These are phyloP conservation scores for Phalera bucephala DNA, from an alignment of 2,888 invertebrate genomes.

Conservation along the genomic window DNA sequence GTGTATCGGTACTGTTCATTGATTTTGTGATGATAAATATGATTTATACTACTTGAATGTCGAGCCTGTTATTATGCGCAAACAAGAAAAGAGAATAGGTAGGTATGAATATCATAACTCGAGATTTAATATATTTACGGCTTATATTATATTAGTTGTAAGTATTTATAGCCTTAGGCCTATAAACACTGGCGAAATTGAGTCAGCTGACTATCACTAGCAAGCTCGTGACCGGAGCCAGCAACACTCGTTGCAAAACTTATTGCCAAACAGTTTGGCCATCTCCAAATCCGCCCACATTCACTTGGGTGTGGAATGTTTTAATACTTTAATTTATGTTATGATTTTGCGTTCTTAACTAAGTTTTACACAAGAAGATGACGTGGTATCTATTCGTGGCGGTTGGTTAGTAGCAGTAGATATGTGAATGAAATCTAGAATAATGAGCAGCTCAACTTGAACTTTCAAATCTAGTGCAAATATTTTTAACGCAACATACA, in stretches of 20 bases:
- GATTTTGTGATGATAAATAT: slow-evolving; percentile 17
- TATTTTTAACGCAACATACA: too few species aligned
- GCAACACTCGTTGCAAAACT: slow-evolving; percentile 30
- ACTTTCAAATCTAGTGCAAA: too few species aligned
- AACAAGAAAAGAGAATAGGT: not conserved
- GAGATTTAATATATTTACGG: too few species aligned
- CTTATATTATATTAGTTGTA: too few species aligned
- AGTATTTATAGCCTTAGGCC: too few species aligned
- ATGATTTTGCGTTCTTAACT: not conserved
- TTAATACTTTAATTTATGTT: slow-evolving; percentile 6
- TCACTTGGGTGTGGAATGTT: slow-evolving; percentile 21
- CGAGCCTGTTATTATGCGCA: not conserved
- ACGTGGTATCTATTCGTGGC: too few species aligned
- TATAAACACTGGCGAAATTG: slow-evolving; percentile 18
- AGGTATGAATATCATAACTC: not conserved
- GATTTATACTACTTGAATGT: slow-evolving; percentile 3
- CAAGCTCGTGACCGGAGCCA: slow-evolving; percentile 9
- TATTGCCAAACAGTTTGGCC: slow-evolving; percentile 40
- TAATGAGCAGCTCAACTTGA: too few species aligned
- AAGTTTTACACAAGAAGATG: too few species aligned
- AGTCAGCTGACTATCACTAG: slow-evolving; percentile 20
- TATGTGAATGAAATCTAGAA: too few species aligned
- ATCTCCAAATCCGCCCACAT: slow-evolving; percentile 37
- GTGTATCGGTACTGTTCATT: slow-evolving; percentile 30
- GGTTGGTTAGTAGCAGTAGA: too few species aligned